These are phyloP conservation scores for Pampusana beccarii DNA, from an alignment of 2,113 vertebrate genomes.

Conservation along the genomic window DNA sequence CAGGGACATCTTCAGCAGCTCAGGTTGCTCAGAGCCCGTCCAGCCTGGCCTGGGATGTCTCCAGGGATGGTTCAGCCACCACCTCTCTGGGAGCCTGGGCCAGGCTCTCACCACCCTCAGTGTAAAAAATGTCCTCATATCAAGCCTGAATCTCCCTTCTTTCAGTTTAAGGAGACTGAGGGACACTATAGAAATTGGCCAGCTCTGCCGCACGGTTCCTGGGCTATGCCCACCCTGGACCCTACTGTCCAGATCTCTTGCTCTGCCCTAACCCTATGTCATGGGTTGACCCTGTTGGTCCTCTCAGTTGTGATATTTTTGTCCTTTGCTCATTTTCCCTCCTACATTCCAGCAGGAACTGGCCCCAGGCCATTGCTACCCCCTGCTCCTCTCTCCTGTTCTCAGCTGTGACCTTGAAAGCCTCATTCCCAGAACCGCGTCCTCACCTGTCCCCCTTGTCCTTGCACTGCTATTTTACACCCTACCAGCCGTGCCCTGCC, in stretches of 20 bases:
- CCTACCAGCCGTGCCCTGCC: neutral
- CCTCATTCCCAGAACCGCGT: accelerated
- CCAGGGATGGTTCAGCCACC: too few relatives aligned
- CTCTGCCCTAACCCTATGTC: neutral
- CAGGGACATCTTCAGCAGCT: too few relatives aligned
- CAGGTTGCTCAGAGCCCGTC: too few relatives aligned
- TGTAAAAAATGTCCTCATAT: too few relatives aligned
- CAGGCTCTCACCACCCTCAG: too few relatives aligned
- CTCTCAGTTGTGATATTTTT: neutral
- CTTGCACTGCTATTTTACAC: neutral
- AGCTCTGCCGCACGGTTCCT: too few relatives aligned
- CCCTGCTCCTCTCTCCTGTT: neutral
- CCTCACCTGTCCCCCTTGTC: neutral
- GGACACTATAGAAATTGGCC: too few relatives aligned
- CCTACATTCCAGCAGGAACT: neutral
- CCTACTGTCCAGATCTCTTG: neutral
- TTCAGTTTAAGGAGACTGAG: too few relatives aligned
- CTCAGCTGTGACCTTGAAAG: neutral
- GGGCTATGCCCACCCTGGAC: neutral
- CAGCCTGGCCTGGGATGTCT: too few relatives aligned
- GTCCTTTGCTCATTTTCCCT: neutral
- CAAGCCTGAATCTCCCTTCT: too few relatives aligned
- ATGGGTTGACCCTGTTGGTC: neutral
- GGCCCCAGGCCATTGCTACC: neutral
- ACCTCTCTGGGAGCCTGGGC: too few relatives aligned